Base-by-base conservation (phyloP, 2,888 invertebrate species). In the Crossocerus cetratus region DNA sequence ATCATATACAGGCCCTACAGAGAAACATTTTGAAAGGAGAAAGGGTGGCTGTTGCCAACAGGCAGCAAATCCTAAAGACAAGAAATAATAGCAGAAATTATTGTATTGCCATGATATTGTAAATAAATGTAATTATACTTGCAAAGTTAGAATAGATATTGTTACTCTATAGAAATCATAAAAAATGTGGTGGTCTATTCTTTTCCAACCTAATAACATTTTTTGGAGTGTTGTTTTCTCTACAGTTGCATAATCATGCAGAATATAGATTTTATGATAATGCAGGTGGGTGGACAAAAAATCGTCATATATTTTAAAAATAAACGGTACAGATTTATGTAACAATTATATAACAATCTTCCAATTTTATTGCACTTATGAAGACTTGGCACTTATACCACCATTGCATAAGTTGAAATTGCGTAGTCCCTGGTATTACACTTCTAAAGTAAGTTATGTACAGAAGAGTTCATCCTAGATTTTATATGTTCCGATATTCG, bases 1-100 rank as follows among this genome's bases (percentile, higher is more conserved):
- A 2, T 92, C 93, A 2, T 76, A 65, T n/a, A 59, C 65, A 2
- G 70, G 73, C 49, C 11, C 66, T 57, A 49, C 49, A 56, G 45
- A 54, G 59, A 57, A 45, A 44, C 57, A 55, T 8, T 14, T 4
- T 53, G 22, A 56, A 56, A 45, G 16, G 49, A 42, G 13, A 49
- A 53, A 21, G 13, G 16, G 54, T 22, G 43, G 13, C 22, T 49
- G 49, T 49, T 49, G 49, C 5, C 42, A 63, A 45, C 23, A 65
- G 16, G 3, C 42, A 14, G 23, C 45, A 32, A 22, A 13, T 13
- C 20, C 56, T 1, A 56, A 73, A n/a, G 13, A 66, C 44, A 68
- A 56, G 0, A 5, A 56, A 55, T 65, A 63, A 49, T 56, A 43
- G 23, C 8, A 60, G 16, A 8, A 14, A 16, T 49, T 14, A n/a